Evolutionary conservation across 1,140 invertebrate species (phyloP).

Genomic region (Monomorium pharaonis): DNA sequence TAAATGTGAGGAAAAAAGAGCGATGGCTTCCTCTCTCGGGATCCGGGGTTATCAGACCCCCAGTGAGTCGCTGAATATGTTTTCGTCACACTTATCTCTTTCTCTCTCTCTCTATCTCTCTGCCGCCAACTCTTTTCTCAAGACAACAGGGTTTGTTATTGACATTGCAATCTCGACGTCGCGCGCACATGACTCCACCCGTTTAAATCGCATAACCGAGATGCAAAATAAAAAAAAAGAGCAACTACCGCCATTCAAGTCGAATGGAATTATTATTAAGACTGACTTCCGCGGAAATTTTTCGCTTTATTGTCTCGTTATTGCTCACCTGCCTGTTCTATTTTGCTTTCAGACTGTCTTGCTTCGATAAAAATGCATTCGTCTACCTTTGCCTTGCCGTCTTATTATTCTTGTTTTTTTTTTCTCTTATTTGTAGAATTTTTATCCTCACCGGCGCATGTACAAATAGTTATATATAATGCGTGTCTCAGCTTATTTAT

Average conservation of each 20-base stretch:
- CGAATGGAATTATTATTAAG: not conserved
- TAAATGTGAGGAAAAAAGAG: constrained; percentile 10
- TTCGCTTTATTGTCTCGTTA: not conserved
- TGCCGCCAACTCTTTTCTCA: too few relatives aligned
- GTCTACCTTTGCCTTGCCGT: not conserved
- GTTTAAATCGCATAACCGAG: not conserved
- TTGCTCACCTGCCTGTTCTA: not conserved
- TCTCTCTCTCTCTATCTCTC: too few relatives aligned
- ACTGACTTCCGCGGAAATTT: not conserved
- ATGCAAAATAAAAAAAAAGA: not conserved
- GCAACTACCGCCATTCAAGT: not conserved
- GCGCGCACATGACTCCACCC: not conserved
- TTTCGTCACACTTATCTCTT: constrained; percentile 32
- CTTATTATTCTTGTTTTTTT: not conserved
- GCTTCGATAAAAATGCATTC: not conserved
- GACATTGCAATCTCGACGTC: constrained; percentile 30
- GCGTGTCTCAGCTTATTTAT: not conserved
- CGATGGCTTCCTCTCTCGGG: not conserved
- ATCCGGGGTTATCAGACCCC: constrained; percentile 62
- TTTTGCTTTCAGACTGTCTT: not conserved
- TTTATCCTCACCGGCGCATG: not conserved
- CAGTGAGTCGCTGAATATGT: constrained; percentile 10
- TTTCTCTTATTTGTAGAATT: not conserved
- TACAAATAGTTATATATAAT: not conserved
- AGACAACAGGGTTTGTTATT: constrained; percentile 32